Conservation (phyloP, 2,797 vertebrate species). For the Enteromius unitaeniatus region DNA sequence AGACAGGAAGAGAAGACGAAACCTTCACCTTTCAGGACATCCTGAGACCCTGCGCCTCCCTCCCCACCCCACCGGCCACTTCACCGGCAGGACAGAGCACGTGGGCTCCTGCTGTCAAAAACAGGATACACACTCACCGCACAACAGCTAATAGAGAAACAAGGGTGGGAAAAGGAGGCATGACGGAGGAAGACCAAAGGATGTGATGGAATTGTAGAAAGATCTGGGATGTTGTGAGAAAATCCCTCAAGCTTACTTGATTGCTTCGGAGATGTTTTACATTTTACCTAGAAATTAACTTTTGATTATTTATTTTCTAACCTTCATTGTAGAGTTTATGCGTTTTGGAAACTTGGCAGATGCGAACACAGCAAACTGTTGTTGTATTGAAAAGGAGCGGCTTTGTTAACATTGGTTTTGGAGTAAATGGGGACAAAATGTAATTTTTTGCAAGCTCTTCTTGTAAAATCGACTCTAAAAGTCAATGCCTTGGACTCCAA, state of each 20-base stretch:
- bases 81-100: conserved; percentile 21
- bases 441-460: background rate
- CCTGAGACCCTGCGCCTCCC: conserved; percentile 39
- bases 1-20: conserved; percentile 50
- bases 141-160: conserved; percentile 36
- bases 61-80: conserved; percentile 2
- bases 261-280: background rate
- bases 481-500: background rate
- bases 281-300: background rate
- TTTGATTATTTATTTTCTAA: background rate
- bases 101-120: conserved; percentile 55
- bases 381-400: background rate
- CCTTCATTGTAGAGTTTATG: background rate
- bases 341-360: background rate
- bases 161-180: conserved; percentile 15
- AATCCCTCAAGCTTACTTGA: background rate
- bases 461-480: background rate
- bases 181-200: conserved; percentile 40
- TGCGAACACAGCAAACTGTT: background rate
- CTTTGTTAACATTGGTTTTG: background rate
- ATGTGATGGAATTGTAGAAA: conserved; percentile 37
- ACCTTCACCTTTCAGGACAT: conserved; percentile 62
- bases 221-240: conserved; percentile 35
- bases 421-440: background rate
- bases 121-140: conserved; percentile 62